Evolutionary conservation across 2,113 vertebrate species (phyloP).

Genomic region (Axis porcinus): DNA sequence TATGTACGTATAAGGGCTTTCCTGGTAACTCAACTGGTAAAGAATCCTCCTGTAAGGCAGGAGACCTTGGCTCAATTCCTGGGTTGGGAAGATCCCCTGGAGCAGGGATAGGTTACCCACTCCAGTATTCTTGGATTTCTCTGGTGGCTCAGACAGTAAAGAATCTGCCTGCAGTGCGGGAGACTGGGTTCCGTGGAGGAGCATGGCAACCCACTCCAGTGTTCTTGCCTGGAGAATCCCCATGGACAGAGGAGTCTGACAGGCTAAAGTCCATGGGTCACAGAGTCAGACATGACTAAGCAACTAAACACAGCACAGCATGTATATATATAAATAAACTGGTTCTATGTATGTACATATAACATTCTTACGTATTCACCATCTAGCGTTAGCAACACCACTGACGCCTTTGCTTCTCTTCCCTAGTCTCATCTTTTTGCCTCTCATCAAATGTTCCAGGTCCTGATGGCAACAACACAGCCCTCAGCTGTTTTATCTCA

Average conservation of each 20-base stretch:
- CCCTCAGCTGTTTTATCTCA: not conserved
- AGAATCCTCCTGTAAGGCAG: not conserved
- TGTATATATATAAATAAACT: not conserved
- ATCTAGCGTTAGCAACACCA: not conserved
- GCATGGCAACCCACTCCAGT: not conserved
- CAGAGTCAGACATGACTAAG: not conserved
- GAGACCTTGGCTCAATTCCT: not conserved
- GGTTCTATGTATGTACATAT: not conserved
- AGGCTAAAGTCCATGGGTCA: not conserved
- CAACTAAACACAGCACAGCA: not conserved
- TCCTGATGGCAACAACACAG: not conserved
- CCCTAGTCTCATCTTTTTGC: not conserved
- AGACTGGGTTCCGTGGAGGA: not conserved
- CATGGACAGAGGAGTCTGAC: not conserved
- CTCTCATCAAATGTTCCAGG: not conserved
- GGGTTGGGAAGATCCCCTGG: not conserved
- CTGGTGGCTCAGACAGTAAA: not conserved
- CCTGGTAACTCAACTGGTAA: not conserved
- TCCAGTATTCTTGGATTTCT: not conserved
- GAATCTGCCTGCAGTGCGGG: fast-evolving
- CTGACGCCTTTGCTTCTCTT: not conserved
- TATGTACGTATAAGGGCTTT: not conserved
- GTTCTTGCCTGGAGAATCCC: not conserved
- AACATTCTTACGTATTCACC: not conserved
- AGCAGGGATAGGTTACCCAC: not conserved